Base-by-base conservation (phyloP, 2,113 vertebrate genomes). In the Callipepla californica region DNA sequence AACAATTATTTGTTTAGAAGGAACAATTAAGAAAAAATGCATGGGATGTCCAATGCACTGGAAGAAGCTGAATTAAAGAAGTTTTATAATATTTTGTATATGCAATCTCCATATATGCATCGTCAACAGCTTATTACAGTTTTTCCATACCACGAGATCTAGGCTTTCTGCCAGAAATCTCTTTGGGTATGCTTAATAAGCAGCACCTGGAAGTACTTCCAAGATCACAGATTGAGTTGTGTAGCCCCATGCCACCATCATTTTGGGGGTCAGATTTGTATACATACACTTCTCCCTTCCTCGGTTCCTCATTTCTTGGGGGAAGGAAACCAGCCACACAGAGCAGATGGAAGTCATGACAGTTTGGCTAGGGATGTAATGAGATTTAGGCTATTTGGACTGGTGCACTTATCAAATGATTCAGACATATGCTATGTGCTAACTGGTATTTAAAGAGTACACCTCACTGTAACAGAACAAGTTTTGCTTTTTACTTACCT, bases 121-220 rank as follows among this genome's bases (percentile, higher is more conserved):
- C 92, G 5, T 94, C 94, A 94, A 94, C 79, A 96, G 92, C 94
- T 94, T 92, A 96, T 96, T 96, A 95, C 57, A 79, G 85, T 85
- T 94, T 89, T 95, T 94, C 91, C 80, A 80, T 86, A 75, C 80
- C 82, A 84, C 2, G 0, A 86, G 94, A 91, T 94, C 95, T 90
- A 95, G 96, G 94, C 94, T 96, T 79, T 72, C 76, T 95, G 96
- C 94, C 94, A 95, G 93, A 95, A 73, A 59, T 68, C 91, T 95
- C 90, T 66, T 78, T 47, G 93, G 88, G 85, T 45, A 72, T 88
- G 82, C 70, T 96, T 94, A 96, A 66, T 90, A 92, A 96, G 94
- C 93, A 94, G 95, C 96, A 96, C 93, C 96, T 96, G 96, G 96
- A 93, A 96, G 51, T 92, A 88, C 94, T 96, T 95, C 94, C 82